phyloP scores from a whole-genome alignment of 2,797 vertebrate genomes.

The Falco cherrug region DNA sequence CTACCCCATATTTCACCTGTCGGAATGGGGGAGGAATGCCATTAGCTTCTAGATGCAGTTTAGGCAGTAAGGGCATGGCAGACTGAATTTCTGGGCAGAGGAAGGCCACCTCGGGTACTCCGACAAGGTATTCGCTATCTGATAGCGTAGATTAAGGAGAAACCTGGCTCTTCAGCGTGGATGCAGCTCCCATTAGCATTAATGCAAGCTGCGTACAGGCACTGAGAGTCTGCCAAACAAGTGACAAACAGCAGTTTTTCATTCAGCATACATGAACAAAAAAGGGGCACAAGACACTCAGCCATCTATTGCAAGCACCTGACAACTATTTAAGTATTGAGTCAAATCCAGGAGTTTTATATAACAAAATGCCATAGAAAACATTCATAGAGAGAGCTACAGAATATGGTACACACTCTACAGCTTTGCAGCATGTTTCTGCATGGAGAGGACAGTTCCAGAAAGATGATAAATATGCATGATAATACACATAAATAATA shows the following conservation, averaged over 20 bases:
- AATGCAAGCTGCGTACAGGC: background rate
- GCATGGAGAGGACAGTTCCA: background rate
- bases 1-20: constrained; percentile 20
- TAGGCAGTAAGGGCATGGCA: background rate
- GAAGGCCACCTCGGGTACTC: constrained; percentile 21
- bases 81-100: constrained; percentile 45
- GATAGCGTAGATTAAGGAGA: background rate
- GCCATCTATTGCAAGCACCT: constrained; percentile 32
- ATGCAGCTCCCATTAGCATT: constrained; percentile 3
- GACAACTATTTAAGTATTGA: constrained; percentile 40
- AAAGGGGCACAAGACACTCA: constrained; percentile 3
- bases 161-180: background rate
- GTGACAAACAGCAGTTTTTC: constrained; percentile 51
- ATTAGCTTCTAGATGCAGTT: constrained; percentile 25
- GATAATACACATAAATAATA: background rate
- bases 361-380: background rate
- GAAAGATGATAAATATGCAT: background rate
- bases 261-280: background rate
- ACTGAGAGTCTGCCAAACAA: constrained; percentile 29
- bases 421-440: background rate
- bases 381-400: background rate
- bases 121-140: background rate
- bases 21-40: background rate
- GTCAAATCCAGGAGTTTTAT: constrained; percentile 29
- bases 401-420: background rate